phyloP scores from a whole-genome alignment of 2,797 vertebrate genomes.

The Falco cherrug region DNA sequence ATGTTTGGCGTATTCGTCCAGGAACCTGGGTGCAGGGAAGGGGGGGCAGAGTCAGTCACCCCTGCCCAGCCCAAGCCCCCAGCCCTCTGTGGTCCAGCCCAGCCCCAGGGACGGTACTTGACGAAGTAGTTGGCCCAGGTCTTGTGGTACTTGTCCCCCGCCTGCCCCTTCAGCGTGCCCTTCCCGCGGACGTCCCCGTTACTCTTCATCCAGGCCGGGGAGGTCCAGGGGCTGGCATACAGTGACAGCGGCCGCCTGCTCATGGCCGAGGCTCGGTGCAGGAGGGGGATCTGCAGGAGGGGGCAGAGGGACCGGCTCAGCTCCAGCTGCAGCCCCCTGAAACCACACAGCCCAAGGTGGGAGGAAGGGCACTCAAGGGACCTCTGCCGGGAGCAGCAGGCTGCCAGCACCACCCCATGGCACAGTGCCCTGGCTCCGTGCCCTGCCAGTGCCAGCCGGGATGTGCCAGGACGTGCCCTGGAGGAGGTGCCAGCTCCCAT shows the following conservation, averaged over 20 bases:
- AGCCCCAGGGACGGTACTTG: neutral
- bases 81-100: conserved; percentile 69
- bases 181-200: conserved; percentile 87
- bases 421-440: neutral
- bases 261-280: conserved; percentile 84
- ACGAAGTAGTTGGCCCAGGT: conserved; percentile 94
- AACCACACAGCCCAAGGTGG: conserved; percentile 78
- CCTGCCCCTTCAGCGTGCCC: conserved; percentile 87
- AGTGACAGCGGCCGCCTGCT: conserved; percentile 81
- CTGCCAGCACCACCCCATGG: neutral
- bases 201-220: conserved; percentile 93
- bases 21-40: conserved; percentile 76
- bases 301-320: neutral
- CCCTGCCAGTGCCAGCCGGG: neutral
- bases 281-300: conserved; percentile 87
- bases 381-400: conserved; percentile 78
- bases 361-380: neutral
- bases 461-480: neutral
- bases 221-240: conserved; percentile 91
- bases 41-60: accelerated
- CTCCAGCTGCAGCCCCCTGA: conserved; percentile 65
- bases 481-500: neutral
- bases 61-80: neutral
- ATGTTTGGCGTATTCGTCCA: conserved; percentile 88
- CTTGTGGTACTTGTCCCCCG: conserved; percentile 88